Conservation (phyloP, 1,140 invertebrate genomes). For the Euura saliciscinereae region DNA sequence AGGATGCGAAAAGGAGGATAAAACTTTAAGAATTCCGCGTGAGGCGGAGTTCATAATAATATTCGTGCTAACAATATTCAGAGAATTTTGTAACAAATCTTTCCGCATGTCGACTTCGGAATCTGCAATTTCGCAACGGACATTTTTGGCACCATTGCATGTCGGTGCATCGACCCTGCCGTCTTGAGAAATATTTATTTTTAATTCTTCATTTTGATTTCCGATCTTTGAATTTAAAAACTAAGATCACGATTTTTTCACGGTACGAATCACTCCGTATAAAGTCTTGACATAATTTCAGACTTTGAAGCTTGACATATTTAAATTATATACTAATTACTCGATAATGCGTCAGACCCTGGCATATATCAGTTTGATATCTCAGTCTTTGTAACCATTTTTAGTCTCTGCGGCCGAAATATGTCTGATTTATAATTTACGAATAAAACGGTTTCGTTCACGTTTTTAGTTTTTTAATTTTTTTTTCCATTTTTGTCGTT, state of each 20-base stretch:
- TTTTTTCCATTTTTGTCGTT: neutral
- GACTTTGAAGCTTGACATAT: too few species aligned
- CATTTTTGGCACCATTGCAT: too few species aligned
- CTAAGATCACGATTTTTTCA: too few species aligned
- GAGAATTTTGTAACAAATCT: neutral
- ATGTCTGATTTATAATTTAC: too few species aligned
- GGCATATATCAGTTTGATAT: constrained; percentile 24
- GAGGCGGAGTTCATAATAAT: neutral
- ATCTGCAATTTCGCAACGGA: too few species aligned
- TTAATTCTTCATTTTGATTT: too few species aligned
- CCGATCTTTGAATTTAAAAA: too few species aligned
- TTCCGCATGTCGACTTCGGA: neutral
- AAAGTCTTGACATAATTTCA: too few species aligned
- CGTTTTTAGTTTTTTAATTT: too few species aligned
- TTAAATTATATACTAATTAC: neutral
- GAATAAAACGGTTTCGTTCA: too few species aligned
- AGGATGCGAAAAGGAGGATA: neutral
- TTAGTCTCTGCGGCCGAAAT: neutral
- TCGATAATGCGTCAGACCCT: constrained; percentile 16
- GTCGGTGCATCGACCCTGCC: neutral
- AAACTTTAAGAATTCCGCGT: neutral
- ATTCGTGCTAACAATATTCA: neutral
- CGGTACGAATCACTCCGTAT: too few species aligned
- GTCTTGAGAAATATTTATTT: too few species aligned
- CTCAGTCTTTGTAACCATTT: constrained; percentile 37